A percentile compares a stretch with the other conserved stretches of the same genome.
Evolutionary conservation across 2,888 invertebrate genomes (phyloP).

Genomic region (Antheraea yamamai): DNA sequence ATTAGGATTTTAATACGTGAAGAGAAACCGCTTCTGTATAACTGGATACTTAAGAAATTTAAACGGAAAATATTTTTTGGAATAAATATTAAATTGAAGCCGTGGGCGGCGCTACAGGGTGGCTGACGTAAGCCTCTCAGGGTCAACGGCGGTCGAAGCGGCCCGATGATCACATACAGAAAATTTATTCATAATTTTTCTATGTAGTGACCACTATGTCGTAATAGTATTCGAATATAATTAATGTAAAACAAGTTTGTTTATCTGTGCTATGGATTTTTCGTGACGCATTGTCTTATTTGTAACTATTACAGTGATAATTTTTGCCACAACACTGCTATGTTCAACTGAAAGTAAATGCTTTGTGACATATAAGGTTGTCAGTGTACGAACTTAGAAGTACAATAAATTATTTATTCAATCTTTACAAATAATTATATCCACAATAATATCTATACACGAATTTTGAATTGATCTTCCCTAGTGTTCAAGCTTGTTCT

Average conservation of each 20-base stretch:
- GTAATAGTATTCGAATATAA: background rate
- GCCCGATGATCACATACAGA: background rate
- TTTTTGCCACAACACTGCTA: too few species aligned
- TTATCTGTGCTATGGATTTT: background rate
- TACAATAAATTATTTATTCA: too few species aligned
- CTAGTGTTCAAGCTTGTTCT: too few species aligned
- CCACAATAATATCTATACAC: too few species aligned
- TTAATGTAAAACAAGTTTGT: background rate
- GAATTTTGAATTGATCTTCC: too few species aligned
- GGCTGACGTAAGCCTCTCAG: conserved; percentile 50
- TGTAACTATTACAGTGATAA: too few species aligned
- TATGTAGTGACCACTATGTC: background rate
- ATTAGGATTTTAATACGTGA: too few species aligned
- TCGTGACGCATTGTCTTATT: too few species aligned
- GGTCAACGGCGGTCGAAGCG: conserved; percentile 50
- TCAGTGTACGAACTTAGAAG: too few species aligned
- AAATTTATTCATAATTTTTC: background rate
- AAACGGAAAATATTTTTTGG: background rate
- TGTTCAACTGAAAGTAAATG: too few species aligned
- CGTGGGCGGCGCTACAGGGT: conserved; percentile 42
- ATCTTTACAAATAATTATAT: too few species aligned
- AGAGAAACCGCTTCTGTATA: background rate
- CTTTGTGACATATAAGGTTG: too few species aligned
- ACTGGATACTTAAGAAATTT: background rate
- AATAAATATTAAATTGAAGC: background rate